phyloP scores from a whole-genome alignment of 2,797 vertebrate species.

The Synanceia verrucosa region DNA sequence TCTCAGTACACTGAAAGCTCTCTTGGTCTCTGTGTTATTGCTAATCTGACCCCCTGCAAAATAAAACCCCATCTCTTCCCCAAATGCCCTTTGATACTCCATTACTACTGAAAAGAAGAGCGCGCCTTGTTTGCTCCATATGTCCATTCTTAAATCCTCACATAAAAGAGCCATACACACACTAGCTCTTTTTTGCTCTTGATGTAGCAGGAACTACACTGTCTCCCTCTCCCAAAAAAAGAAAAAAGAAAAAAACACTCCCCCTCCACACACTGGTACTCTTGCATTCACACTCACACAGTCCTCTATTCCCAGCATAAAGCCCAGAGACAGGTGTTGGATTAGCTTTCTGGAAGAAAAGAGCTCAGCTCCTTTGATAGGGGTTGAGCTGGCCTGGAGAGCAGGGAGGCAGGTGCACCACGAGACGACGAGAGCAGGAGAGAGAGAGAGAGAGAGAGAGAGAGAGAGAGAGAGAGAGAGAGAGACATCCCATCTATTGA shows the following conservation, averaged over 20 bases:
- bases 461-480: slow-evolving; percentile 49
- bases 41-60: slow-evolving; percentile 60
- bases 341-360: slow-evolving; percentile 81
- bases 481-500: slow-evolving; percentile 74
- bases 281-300: slow-evolving; percentile 49
- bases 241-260: slow-evolving; percentile 25
- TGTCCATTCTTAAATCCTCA: slow-evolving; percentile 64
- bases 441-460: slow-evolving; percentile 52
- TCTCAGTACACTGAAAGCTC: slow-evolving; percentile 41
- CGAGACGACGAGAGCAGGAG: too few relatives aligned
- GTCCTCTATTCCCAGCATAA: slow-evolving; percentile 71
- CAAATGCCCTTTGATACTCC: slow-evolving; percentile 59
- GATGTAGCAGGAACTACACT: slow-evolving; percentile 63
- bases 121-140: slow-evolving; percentile 61
- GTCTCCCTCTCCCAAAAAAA: slow-evolving; percentile 27
- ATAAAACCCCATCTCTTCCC: slow-evolving; percentile 57
- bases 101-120: slow-evolving; percentile 62
- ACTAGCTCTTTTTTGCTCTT: slow-evolving; percentile 53
- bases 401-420: slow-evolving; percentile 79
- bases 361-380: slow-evolving; percentile 79
- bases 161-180: slow-evolving; percentile 56
- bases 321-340: slow-evolving; percentile 83
- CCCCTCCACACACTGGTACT: slow-evolving; percentile 47
- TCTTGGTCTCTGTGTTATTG: slow-evolving; percentile 25
- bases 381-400: slow-evolving; percentile 78